Evolutionary conservation across 2,113 vertebrate species (phyloP), one percentile per base, ranked within the genome.

Genomic region (Coracopsis vasa): DNA sequence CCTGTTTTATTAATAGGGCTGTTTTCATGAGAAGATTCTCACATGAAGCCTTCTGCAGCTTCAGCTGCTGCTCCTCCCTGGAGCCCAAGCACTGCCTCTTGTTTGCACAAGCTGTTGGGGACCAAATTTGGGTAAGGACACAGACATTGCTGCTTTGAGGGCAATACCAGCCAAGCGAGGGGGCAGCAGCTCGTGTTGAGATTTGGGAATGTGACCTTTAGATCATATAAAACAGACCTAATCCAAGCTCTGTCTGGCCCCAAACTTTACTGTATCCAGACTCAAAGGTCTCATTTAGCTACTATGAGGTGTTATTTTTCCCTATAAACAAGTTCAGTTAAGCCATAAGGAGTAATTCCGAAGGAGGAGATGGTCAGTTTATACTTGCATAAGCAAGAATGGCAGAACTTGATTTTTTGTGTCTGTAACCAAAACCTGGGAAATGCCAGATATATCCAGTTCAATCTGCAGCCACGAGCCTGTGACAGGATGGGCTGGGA

Each of bases 1-100:
- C 65, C 90, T 93, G 91, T 91, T 96, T 96, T 94, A 91, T 93
- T 96, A 94, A 92, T 94, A 86, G 61, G 77, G 37, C 60, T 60
- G 37, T 86, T 91, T 96, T 67, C 69, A 41, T 27, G 51, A 71
- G 74, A 47, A 74, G 83, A 48, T 80, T 91, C 44, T 84, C 64
- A 39, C 35, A 6, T 60, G 51, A 48, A 74, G 74, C 77, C 0
- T 37, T 71, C 80, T 72, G 73, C 86, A 75, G 85, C 50, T 78
- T 83, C 71, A 80, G 90, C 65, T 50, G 58, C 85, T 75, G 60
- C 58, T 92, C 31, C 56, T 77, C 60, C 64, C 79, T 35, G 79
- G 50, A 88, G 92, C 79, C 41, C 4, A 6, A 12, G 74, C 24
- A 9, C 11, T 42, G 70, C 27, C 45, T 86, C 60, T 48, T 80